Evolutionary conservation across 1,140 invertebrate genomes (phyloP).

Genomic region (Aphaenogaster rudis): DNA sequence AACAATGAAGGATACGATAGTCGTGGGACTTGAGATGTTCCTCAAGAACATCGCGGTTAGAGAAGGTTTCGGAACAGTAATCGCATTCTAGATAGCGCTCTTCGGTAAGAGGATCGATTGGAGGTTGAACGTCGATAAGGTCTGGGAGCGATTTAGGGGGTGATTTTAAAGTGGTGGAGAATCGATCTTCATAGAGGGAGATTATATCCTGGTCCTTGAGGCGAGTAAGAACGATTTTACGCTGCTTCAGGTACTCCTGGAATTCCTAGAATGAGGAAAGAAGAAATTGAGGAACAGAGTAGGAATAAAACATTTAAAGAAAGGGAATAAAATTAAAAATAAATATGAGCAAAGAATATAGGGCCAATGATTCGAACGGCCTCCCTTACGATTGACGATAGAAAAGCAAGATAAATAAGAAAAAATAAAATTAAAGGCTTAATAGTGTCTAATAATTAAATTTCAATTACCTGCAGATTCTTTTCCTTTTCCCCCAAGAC

Average conservation of each 20-base stretch:
- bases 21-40: slow-evolving; percentile 84
- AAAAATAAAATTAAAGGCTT: not conserved
- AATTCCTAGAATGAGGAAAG: slow-evolving; percentile 75
- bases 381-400: not conserved
- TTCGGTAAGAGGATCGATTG: slow-evolving; percentile 68
- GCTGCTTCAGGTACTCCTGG: slow-evolving; percentile 84
- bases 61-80: slow-evolving; percentile 82
- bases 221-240: slow-evolving; percentile 82
- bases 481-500: slow-evolving; percentile 77
- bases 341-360: slow-evolving; percentile 4
- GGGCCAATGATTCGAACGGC: not conserved
- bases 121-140: slow-evolving; percentile 67
- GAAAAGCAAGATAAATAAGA: not conserved
- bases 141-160: slow-evolving; percentile 72
- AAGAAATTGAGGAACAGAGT: not conserved
- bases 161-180: slow-evolving; percentile 66
- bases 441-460: not conserved
- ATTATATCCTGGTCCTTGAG: slow-evolving; percentile 84
- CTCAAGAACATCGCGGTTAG: slow-evolving; percentile 78
- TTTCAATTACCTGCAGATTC: slow-evolving; percentile 54
- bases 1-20: slow-evolving; percentile 83
- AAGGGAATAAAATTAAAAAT: not conserved
- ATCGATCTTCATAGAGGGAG: slow-evolving; percentile 80
- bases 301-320: not conserved
- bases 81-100: slow-evolving; percentile 82